Evolutionary conservation across 2,888 invertebrate species (phyloP).

Genomic region (Gastrophysa polygoni): DNA sequence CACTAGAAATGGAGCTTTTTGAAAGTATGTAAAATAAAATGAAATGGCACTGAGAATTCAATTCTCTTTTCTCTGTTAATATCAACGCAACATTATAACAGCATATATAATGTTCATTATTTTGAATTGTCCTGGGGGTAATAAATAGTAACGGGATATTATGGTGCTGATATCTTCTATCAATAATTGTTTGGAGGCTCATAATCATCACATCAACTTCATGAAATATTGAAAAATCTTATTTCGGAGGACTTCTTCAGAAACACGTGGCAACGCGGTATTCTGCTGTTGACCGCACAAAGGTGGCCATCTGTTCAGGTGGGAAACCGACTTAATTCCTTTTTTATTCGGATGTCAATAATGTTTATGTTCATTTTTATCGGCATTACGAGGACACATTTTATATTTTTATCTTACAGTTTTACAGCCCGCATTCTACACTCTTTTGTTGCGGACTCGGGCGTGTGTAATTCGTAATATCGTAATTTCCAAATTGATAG

Average conservation of each 20-base stretch:
- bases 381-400: slow-evolving; percentile 19
- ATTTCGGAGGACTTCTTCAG: neutral
- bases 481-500: neutral
- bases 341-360: slow-evolving; percentile 16
- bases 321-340: slow-evolving; percentile 6
- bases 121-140: too few species aligned
- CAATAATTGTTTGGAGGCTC: too few species aligned
- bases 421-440: slow-evolving; percentile 18
- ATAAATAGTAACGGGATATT: too few species aligned
- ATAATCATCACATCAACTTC: too few species aligned
- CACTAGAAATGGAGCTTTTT: too few species aligned
- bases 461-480: neutral
- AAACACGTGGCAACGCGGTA: neutral
- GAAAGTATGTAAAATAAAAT: too few species aligned
- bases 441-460: neutral
- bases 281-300: neutral
- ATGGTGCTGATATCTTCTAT: too few species aligned
- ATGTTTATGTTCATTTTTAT: slow-evolving; percentile 14
- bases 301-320: slow-evolving; percentile 13
- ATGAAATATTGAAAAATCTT: too few species aligned
- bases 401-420: slow-evolving; percentile 14
- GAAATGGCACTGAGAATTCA: too few species aligned
- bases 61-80: too few species aligned
- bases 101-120: too few species aligned
- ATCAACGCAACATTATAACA: too few species aligned